These are phyloP conservation scores for Limanda limanda DNA, from an alignment of 2,113 vertebrate species.

Conservation along the genomic window DNA sequence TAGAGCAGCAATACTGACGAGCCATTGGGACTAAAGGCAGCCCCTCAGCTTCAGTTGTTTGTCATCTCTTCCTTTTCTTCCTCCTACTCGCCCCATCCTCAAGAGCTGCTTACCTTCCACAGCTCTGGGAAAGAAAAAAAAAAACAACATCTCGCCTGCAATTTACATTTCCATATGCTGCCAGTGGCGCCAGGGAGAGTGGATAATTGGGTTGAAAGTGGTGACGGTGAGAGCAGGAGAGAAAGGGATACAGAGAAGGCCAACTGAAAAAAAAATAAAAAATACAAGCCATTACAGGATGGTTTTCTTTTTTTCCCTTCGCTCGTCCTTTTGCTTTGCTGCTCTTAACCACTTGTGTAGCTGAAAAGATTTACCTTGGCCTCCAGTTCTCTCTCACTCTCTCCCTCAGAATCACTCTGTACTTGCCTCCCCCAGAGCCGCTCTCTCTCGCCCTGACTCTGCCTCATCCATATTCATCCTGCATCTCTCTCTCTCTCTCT, in stretches of 20 bases:
- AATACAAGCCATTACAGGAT: constrained; percentile 79
- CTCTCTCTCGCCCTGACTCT: constrained; percentile 62
- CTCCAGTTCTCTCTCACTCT: constrained; percentile 67
- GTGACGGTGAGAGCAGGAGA: constrained; percentile 79
- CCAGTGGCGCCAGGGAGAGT: constrained; percentile 83
- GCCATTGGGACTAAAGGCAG: constrained; percentile 63
- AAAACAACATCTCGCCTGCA: constrained; percentile 72
- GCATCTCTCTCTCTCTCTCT: constrained; percentile 56
- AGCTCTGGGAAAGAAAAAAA: constrained; percentile 60
- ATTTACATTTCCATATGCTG: constrained; percentile 87
- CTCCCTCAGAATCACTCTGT: constrained; percentile 53
- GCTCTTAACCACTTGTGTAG: constrained; percentile 84
- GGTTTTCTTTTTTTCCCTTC: constrained; percentile 71
- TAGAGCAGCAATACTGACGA: constrained; percentile 63
- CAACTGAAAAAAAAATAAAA: constrained; percentile 66
- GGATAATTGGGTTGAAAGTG: constrained; percentile 87
- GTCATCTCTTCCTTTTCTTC: constrained; percentile 66
- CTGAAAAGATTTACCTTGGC: constrained; percentile 87
- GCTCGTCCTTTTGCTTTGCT: constrained; percentile 80
- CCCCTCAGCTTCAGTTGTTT: constrained; percentile 71
- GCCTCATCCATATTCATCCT: constrained; percentile 83
- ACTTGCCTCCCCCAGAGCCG: constrained; percentile 65
- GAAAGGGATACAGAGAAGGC: constrained; percentile 82
- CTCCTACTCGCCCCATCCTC: constrained; percentile 68
- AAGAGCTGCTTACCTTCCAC: constrained; percentile 82